Conservation (phyloP, 30 jellyfish, hydroid and myxozoan genomes). For the Rhopilema esculentum region DNA sequence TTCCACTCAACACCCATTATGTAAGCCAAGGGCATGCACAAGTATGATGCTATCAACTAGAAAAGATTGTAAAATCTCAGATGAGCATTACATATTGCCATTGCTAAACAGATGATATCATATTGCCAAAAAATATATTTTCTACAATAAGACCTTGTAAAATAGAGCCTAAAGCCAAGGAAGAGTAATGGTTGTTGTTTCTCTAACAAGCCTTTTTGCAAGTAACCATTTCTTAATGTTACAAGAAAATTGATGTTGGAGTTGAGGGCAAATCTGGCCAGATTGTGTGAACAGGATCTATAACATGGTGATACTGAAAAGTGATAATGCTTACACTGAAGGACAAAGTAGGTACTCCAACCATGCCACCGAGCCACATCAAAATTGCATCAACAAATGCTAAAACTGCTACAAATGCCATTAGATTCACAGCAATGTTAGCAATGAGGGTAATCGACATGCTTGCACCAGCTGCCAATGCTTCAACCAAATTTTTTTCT, state of each 20-base stretch:
- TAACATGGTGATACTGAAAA: too few species aligned
- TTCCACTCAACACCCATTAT: constrained; percentile 89
- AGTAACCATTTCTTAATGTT: too few species aligned
- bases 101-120: too few species aligned
- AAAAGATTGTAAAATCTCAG: background rate
- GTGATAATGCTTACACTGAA: constrained; percentile 46
- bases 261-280: too few species aligned
- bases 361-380: constrained; percentile 75
- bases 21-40: constrained; percentile 83
- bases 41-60: constrained; percentile 66
- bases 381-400: constrained; percentile 67
- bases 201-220: too few species aligned
- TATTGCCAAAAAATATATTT: too few species aligned
- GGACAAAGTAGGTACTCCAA: constrained; percentile 50
- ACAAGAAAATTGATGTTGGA: too few species aligned
- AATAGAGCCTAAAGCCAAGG: too few species aligned
- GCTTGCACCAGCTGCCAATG: constrained; percentile 85
- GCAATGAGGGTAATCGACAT: constrained; percentile 83
- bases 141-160: too few species aligned
- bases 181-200: too few species aligned
- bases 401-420: constrained; percentile 77
- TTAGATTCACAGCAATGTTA: constrained; percentile 79
- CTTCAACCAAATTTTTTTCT: constrained; percentile 69
- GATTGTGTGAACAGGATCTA: too few species aligned
- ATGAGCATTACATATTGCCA: too few species aligned